Percentiles rank a stretch among this genome's conserved stretches.
Conservation (phyloP, 2,797 vertebrate genomes). For the Anisognathus igniventris region DNA sequence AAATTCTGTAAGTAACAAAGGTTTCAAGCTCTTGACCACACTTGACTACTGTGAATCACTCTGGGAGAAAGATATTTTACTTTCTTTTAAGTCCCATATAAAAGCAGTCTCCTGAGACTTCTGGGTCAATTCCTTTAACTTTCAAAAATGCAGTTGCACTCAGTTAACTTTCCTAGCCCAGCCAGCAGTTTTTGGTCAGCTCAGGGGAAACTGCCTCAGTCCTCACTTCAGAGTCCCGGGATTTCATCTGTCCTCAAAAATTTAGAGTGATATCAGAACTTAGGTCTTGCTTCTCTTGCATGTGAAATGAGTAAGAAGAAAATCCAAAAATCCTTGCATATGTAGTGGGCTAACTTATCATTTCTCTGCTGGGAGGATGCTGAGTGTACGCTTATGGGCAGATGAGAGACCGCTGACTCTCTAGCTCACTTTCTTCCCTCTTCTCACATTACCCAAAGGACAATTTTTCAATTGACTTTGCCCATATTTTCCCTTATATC, state of each 20-base stretch:
- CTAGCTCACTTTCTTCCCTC: background rate
- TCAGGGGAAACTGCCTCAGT: background rate
- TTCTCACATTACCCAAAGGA: background rate
- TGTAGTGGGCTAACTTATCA: background rate
- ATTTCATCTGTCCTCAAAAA: background rate
- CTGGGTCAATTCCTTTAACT: constrained; percentile 8
- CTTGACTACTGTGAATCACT: background rate
- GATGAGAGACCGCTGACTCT: background rate
- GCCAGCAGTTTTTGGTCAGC: background rate
- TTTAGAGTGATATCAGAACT: background rate
- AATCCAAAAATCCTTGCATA: background rate
- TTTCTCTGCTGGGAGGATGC: background rate
- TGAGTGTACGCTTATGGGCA: accelerated
- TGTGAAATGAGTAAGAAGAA: background rate
- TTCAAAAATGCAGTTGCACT: background rate
- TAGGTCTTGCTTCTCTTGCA: background rate
- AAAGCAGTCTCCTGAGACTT: background rate
- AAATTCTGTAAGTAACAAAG: background rate
- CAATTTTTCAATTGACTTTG: background rate
- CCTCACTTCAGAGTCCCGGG: background rate
- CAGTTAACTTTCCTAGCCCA: background rate
- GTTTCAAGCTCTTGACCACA: background rate
- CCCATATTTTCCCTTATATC: background rate
- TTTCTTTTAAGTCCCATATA: background rate
- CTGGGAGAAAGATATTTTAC: background rate